phyloP scores from a whole-genome alignment of 2,888 invertebrate genomes.

The Alsophila aescularia region DNA sequence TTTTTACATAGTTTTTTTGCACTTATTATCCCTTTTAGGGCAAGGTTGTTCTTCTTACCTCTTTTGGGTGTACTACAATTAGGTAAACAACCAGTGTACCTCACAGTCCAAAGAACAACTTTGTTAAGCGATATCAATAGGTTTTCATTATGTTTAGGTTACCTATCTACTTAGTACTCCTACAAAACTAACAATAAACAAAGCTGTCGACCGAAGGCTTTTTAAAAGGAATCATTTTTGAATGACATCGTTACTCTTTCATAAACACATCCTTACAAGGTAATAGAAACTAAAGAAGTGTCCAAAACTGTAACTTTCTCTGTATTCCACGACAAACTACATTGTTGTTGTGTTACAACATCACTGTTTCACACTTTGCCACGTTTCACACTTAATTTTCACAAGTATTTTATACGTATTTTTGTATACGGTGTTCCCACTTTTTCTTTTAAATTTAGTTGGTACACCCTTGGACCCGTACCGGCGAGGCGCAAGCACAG shows the following conservation, averaged over 20 bases:
- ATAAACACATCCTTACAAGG: slow-evolving; percentile 1
- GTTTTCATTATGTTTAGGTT: too few relatives aligned
- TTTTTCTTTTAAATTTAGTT: slow-evolving; percentile 14
- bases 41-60: too few relatives aligned
- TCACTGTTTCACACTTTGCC: slow-evolving; percentile 11
- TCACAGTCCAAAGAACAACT: too few relatives aligned
- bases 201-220: slow-evolving; percentile 7
- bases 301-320: slow-evolving; percentile 7
- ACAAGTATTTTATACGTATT: neutral
- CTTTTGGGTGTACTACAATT: too few relatives aligned
- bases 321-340: neutral
- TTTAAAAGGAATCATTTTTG: neutral
- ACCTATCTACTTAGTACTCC: too few relatives aligned
- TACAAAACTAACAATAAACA: neutral
- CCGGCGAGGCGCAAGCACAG: slow-evolving; percentile 57
- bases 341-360: slow-evolving; percentile 8
- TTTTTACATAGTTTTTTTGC: too few relatives aligned
- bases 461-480: slow-evolving; percentile 39
- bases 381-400: slow-evolving; percentile 8
- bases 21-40: too few relatives aligned
- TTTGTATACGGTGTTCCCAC: neutral
- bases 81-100: too few relatives aligned
- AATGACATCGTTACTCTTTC: neutral
- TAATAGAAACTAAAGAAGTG: neutral
- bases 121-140: too few relatives aligned